Percentiles rank a stretch among this genome's conserved stretches.
Evolutionary conservation across 2,113 vertebrate species (phyloP).

Genomic region (Octodon degus): DNA sequence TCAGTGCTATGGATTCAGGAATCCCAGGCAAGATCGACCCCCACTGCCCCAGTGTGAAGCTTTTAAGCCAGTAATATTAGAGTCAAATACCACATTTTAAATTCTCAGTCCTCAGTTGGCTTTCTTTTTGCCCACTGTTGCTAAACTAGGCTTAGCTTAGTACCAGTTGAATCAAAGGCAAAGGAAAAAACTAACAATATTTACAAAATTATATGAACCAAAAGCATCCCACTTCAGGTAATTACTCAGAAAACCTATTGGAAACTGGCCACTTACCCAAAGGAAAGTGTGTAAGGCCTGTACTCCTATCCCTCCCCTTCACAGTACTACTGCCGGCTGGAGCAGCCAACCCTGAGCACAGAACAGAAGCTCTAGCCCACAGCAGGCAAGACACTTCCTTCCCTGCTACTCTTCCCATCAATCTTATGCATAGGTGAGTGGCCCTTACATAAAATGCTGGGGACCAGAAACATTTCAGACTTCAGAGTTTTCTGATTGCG

Average conservation of each 20-base stretch:
- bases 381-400: neutral
- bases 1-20: neutral
- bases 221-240: neutral
- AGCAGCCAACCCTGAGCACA: neutral
- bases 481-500: neutral
- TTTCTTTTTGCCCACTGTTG: neutral
- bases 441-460: neutral
- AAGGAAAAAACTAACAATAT: neutral
- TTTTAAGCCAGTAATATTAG: neutral
- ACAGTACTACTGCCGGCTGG: accelerated
- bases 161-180: neutral
- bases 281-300: neutral
- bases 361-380: neutral
- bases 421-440: neutral
- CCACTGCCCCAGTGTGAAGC: neutral
- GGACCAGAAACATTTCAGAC: neutral
- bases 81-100: neutral
- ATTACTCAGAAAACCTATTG: neutral
- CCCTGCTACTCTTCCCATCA: neutral
- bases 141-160: neutral
- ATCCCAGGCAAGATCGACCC: neutral
- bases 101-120: neutral
- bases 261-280: neutral
- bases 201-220: neutral
- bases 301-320: neutral